Evolutionary conservation across 2,888 invertebrate genomes (phyloP).

Genomic region (Sclerodermus sp.): DNA sequence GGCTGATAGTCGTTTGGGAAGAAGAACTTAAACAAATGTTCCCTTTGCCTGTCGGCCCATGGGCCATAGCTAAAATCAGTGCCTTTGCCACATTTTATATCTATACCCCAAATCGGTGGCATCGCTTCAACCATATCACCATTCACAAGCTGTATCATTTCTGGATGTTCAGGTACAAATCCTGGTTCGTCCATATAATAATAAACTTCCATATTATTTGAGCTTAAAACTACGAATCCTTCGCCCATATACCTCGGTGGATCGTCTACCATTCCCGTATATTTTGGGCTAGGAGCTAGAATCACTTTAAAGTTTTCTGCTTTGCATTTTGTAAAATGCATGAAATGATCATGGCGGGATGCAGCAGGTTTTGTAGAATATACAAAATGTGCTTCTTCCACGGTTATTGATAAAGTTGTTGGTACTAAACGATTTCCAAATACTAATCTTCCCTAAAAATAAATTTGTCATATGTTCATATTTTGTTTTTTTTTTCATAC

Average conservation of each 20-base stretch:
- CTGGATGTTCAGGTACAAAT: constrained; percentile 87
- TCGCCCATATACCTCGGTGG: constrained; percentile 98
- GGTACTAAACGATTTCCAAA: constrained; percentile 95
- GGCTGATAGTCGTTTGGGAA: constrained; percentile 87
- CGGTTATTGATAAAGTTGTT: constrained; percentile 86
- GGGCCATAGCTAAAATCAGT: constrained; percentile 98
- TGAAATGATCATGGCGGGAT: constrained; percentile 88
- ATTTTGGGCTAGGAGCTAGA: constrained; percentile 94
- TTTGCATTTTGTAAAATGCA: constrained; percentile 94
- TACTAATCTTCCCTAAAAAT: constrained; percentile 78
- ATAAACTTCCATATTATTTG: constrained; percentile 91
- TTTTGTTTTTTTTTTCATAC: background rate
- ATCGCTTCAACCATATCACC: constrained; percentile 92
- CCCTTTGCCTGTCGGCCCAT: constrained; percentile 97
- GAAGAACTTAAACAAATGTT: constrained; percentile 93
- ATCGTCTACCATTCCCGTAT: constrained; percentile 89
- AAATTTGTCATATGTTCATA: background rate
- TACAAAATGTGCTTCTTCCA: constrained; percentile 92
- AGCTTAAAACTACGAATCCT: constrained; percentile 95
- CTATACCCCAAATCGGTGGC: constrained; percentile 94
- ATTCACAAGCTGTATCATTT: constrained; percentile 84
- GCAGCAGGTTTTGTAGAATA: constrained; percentile 96
- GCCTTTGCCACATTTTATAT: constrained; percentile 91
- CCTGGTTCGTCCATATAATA: constrained; percentile 98
- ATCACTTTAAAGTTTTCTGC: constrained; percentile 95